A percentile compares a stretch with the other conserved stretches of the same genome.
phyloP scores from a whole-genome alignment of 2,113 vertebrate species.

The Silurus meridionalis region DNA sequence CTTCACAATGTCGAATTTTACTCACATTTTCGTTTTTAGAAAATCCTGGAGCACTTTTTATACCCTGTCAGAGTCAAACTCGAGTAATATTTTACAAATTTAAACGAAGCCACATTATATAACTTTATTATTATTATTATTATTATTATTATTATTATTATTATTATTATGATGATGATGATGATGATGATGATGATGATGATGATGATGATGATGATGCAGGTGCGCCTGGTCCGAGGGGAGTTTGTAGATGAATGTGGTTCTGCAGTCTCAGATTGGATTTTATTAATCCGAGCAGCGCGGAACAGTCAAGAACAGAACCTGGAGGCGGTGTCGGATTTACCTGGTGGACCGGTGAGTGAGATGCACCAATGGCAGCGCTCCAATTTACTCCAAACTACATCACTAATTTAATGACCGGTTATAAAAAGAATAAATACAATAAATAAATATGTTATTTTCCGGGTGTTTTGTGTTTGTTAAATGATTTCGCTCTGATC shows the following conservation, averaged over 20 bases:
- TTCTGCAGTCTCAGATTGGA: constrained; percentile 88
- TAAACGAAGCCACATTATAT: no score
- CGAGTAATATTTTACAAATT: no score
- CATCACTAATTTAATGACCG: no score
- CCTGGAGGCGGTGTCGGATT: constrained; percentile 90
- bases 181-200: not conserved
- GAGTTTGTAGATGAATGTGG: constrained; percentile 93
- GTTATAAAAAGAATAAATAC: not conserved
- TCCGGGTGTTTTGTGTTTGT: not conserved
- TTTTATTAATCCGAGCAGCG: constrained; percentile 92
- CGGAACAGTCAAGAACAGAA: constrained; percentile 94
- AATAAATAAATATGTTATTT: not conserved
- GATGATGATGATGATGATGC: not conserved
- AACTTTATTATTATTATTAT: not conserved
- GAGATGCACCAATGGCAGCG: not conserved
- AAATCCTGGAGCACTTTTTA: no score
- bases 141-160: no score
- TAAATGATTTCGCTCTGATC: not conserved
- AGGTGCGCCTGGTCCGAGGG: constrained; percentile 90
- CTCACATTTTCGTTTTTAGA: no score
- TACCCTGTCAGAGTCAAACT: no score
- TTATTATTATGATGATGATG: not conserved
- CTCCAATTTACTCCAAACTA: no score
- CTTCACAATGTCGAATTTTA: no score
- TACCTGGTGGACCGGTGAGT: constrained; percentile 94